Conservation (phyloP, 2,113 vertebrate genomes). For the Proteles cristata region DNA sequence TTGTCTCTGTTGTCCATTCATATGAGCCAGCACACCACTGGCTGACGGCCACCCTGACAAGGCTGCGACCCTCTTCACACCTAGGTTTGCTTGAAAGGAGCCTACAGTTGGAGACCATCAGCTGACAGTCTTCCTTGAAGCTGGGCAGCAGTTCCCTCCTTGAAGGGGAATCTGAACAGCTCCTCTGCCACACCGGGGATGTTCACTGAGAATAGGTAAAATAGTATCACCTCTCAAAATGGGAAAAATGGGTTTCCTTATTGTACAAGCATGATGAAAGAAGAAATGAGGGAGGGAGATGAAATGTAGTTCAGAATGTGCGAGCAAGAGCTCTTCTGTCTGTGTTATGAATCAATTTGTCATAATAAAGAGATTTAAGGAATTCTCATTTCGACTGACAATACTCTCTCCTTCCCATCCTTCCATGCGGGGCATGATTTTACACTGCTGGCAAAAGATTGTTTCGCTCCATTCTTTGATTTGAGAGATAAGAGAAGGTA, state of each 20-base stretch:
- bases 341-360: slow-evolving; percentile 14
- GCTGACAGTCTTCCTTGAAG: background rate
- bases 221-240: background rate
- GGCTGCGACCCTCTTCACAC: background rate
- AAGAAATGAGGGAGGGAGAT: background rate
- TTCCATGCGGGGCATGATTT: background rate
- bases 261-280: background rate
- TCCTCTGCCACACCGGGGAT: background rate
- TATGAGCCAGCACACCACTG: background rate
- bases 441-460: background rate
- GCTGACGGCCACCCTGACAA: background rate
- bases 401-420: background rate
- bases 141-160: background rate
- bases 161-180: background rate
- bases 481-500: background rate
- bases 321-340: background rate
- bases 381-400: background rate
- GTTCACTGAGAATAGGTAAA: background rate
- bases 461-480: background rate
- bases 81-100: background rate
- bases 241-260: background rate
- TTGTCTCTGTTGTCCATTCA: background rate
- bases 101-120: background rate
- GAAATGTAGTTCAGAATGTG: background rate
- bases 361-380: background rate